Evolutionary conservation across 1,140 invertebrate species (phyloP).

Genomic region (Drosophila serrata): DNA sequence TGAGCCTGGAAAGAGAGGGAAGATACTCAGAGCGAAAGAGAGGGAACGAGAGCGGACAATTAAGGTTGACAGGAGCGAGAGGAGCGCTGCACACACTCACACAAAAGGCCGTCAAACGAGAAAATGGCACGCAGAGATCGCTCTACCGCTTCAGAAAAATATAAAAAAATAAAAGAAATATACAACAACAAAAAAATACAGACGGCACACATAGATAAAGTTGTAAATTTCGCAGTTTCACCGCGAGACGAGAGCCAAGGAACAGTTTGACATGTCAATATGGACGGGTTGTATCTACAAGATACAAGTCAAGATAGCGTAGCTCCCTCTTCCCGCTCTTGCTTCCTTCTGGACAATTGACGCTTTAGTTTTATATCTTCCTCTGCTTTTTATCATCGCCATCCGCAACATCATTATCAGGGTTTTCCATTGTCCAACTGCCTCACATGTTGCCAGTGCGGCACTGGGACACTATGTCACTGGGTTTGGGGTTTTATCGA

Average conservation of each 20-base stretch:
- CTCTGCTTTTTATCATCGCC: slow-evolving; percentile 71
- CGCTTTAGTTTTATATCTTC: slow-evolving; percentile 74
- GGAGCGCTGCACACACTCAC: slow-evolving; percentile 46
- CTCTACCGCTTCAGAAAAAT: slow-evolving; percentile 28
- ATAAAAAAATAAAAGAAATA: background rate
- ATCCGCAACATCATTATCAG: slow-evolving; percentile 53
- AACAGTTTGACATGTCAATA: slow-evolving; percentile 79
- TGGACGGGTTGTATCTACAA: slow-evolving; percentile 41
- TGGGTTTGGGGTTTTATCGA: slow-evolving; percentile 11
- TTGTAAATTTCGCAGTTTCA: slow-evolving; percentile 75
- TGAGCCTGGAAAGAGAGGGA: slow-evolving; percentile 17
- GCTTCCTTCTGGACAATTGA: slow-evolving; percentile 64
- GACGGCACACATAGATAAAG: slow-evolving; percentile 80
- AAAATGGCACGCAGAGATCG: slow-evolving; percentile 76
- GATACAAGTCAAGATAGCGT: slow-evolving; percentile 44
- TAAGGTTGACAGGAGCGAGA: slow-evolving; percentile 59
- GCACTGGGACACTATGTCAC: slow-evolving; percentile 38
- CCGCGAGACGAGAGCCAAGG: slow-evolving; percentile 24
- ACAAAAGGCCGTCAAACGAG: slow-evolving; percentile 79
- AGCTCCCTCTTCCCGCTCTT: slow-evolving; percentile 4
- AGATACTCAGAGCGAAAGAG: slow-evolving; percentile 11
- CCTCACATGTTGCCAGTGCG: slow-evolving; percentile 29
- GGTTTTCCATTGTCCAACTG: slow-evolving; percentile 45
- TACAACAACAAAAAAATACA: too few species aligned
- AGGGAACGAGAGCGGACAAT: slow-evolving; percentile 34